Conservation (phyloP, 2,888 invertebrate genomes). For the Liposcelis brunnea region DNA sequence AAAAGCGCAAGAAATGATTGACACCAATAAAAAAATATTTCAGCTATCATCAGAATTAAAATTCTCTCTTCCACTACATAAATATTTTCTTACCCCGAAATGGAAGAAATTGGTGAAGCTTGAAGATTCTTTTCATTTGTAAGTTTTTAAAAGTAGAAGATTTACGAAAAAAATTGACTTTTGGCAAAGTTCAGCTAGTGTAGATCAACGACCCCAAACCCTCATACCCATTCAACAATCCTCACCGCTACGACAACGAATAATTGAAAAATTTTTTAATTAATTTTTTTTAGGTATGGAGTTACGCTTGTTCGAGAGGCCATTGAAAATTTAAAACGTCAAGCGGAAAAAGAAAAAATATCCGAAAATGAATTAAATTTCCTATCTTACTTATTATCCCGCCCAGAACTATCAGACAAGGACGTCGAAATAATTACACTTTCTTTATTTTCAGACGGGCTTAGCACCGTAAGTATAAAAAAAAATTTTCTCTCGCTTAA, state of each 20-base stretch:
- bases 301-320: slow-evolving; percentile 21
- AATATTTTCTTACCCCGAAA: slow-evolving; percentile 28
- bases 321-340: slow-evolving; percentile 20
- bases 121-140: slow-evolving; percentile 32
- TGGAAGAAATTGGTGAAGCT: slow-evolving; percentile 28
- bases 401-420: slow-evolving; percentile 25
- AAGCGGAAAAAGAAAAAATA: slow-evolving; percentile 16
- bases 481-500: neutral
- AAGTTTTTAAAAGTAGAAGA: slow-evolving; percentile 13
- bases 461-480: slow-evolving; percentile 28
- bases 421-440: slow-evolving; percentile 30
- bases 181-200: too few relatives aligned
- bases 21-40: slow-evolving; percentile 23
- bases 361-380: slow-evolving; percentile 23
- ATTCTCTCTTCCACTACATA: slow-evolving; percentile 30
- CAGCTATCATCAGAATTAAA: slow-evolving; percentile 23
- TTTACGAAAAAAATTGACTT: too few relatives aligned
- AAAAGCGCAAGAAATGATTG: slow-evolving; percentile 26
- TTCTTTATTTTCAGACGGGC: slow-evolving; percentile 34
- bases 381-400: slow-evolving; percentile 27
- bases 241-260: too few relatives aligned
- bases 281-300: slow-evolving; percentile 15
- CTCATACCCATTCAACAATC: too few relatives aligned
- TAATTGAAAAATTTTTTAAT: too few relatives aligned
- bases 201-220: too few relatives aligned